Percentiles rank a stretch among this genome's conserved stretches.
phyloP scores from a whole-genome alignment of 2,113 vertebrate genomes.

The Menura novaehollandiae region DNA sequence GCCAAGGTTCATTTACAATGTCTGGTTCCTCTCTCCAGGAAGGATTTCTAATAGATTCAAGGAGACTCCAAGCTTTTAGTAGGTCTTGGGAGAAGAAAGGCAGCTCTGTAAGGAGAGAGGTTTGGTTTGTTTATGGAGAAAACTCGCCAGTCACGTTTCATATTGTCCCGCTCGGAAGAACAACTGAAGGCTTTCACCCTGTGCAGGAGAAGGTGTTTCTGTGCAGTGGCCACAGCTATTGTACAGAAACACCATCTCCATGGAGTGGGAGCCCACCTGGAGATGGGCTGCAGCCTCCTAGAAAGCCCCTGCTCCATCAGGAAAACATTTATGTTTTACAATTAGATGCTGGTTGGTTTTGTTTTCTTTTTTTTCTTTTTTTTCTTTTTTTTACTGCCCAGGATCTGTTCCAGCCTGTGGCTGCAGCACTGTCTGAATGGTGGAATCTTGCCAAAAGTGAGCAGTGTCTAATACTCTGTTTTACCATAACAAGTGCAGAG shows the following conservation, averaged over 20 bases:
- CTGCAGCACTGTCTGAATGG: slow-evolving; percentile 54
- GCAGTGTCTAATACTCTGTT: slow-evolving; percentile 37
- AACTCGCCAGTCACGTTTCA: slow-evolving; percentile 65
- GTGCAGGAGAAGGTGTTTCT: background rate
- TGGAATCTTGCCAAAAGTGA: slow-evolving; percentile 57
- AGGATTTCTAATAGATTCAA: slow-evolving; percentile 77
- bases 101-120: slow-evolving; percentile 71
- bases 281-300: slow-evolving; percentile 42
- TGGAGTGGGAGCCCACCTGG: background rate
- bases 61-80: slow-evolving; percentile 70
- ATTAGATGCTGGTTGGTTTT: background rate
- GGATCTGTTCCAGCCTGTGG: slow-evolving; percentile 38
- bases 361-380: background rate
- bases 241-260: background rate
- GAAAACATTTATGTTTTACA: slow-evolving; percentile 59
- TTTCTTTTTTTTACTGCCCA: background rate
- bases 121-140: slow-evolving; percentile 75
- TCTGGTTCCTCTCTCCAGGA: slow-evolving; percentile 77
- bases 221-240: background rate
- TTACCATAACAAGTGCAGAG: slow-evolving; percentile 55
- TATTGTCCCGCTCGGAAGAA: slow-evolving; percentile 63
- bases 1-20: slow-evolving; percentile 77
- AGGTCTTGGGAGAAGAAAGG: slow-evolving; percentile 74
- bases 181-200: slow-evolving; percentile 59
- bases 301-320: slow-evolving; percentile 29